A percentile compares a stretch with the other conserved stretches of the same genome.
phyloP scores from a whole-genome alignment of 2,888 invertebrate genomes.

The Scaeva pyrastri region DNA sequence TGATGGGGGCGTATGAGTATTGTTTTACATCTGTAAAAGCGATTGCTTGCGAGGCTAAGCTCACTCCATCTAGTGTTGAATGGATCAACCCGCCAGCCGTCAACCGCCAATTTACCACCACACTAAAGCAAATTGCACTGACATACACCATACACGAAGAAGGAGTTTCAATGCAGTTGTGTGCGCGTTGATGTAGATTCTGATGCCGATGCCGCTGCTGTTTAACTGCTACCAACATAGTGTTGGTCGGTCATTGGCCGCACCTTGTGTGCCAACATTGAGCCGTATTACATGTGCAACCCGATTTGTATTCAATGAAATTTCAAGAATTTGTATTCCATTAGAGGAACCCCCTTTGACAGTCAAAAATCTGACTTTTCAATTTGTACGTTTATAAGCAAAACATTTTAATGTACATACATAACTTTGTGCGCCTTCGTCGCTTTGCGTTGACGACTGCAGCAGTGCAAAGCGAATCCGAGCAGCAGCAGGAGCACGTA shows the following conservation, averaged over 20 bases:
- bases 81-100: slow-evolving; percentile 40
- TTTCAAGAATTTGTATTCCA: slow-evolving; percentile 75
- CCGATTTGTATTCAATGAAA: slow-evolving; percentile 73
- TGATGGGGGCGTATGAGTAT: slow-evolving; percentile 53
- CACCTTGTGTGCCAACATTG: slow-evolving; percentile 77
- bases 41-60: slow-evolving; percentile 66
- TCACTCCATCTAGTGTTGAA: slow-evolving; percentile 36
- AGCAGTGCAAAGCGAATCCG: slow-evolving; percentile 23
- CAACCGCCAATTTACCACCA: not conserved
- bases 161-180: not conserved
- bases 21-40: slow-evolving; percentile 35
- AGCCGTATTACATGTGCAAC: slow-evolving; percentile 73
- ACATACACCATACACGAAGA: not conserved
- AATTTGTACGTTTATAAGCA: not conserved
- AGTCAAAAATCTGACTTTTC: slow-evolving; percentile 54
- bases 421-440: slow-evolving; percentile 1
- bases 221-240: slow-evolving; percentile 43
- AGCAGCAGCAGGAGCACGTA: slow-evolving; percentile 61
- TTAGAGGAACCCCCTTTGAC: slow-evolving; percentile 62
- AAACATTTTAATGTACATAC: no score
- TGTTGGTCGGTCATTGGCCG: slow-evolving; percentile 77
- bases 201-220: slow-evolving; percentile 29
- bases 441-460: not conserved
- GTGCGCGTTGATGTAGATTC: slow-evolving; percentile 22
- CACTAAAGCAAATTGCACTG: not conserved